A percentile compares a stretch with the other conserved stretches of the same genome.
These are phyloP conservation scores for Marcusenius ussheri DNA, from an alignment of 2,113 vertebrate genomes.

Conservation along the genomic window DNA sequence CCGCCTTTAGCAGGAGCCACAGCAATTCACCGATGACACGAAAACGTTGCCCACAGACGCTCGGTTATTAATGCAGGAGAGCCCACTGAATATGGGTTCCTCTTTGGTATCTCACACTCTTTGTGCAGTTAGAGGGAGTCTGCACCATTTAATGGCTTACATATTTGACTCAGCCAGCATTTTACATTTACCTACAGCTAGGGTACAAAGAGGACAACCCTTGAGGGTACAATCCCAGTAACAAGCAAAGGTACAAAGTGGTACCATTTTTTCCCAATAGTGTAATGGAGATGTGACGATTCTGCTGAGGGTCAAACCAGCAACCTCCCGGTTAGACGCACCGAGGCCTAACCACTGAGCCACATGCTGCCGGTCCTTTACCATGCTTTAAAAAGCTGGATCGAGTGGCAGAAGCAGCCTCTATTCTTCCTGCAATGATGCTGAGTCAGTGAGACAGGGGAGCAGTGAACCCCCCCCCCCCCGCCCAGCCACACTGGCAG, in stretches of 20 bases:
- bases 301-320: neutral
- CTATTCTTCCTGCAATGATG: neutral
- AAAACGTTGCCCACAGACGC: neutral
- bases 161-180: neutral
- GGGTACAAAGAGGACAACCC: neutral
- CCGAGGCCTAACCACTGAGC: neutral
- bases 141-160: neutral
- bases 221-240: neutral
- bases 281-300: neutral
- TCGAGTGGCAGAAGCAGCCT: neutral
- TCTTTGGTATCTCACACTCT: neutral
- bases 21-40: neutral
- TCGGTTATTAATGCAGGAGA: neutral
- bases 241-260: neutral
- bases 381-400: neutral
- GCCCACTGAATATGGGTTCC: neutral
- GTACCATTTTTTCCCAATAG: neutral
- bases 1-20: neutral
- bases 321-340: neutral
- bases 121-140: neutral
- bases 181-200: neutral
- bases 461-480: neutral
- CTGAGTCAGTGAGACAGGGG: neutral
- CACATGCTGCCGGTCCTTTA: neutral
- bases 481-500: slow-evolving; percentile 17